Conservation (phyloP, 2,888 invertebrate genomes). For the Drosophila mercatorum region DNA sequence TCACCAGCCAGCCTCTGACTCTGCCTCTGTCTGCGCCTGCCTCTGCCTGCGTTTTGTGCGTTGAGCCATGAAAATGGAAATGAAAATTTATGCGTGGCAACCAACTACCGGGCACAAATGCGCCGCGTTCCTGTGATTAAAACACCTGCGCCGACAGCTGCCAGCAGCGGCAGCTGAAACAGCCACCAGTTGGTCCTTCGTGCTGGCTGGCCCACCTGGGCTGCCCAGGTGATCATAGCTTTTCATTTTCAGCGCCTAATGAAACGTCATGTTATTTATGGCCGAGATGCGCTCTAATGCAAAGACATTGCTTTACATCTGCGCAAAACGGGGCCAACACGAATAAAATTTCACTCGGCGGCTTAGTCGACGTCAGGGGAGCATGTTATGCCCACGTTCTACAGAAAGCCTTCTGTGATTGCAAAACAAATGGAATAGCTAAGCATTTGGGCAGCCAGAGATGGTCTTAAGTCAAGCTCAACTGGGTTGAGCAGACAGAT, state of each 20-base stretch:
- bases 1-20: constrained; percentile 1
- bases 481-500: neutral
- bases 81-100: constrained; percentile 75
- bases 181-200: constrained; percentile 10
- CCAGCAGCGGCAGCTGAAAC: constrained; percentile 25
- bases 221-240: constrained; percentile 69
- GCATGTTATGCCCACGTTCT: constrained; percentile 2
- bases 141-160: constrained; percentile 68
- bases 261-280: constrained; percentile 79
- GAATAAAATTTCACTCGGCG: constrained; percentile 18
- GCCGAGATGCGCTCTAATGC: constrained; percentile 71
- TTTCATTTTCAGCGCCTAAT: constrained; percentile 72
- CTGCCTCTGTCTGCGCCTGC: neutral
- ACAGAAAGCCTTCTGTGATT: neutral
- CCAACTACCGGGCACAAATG: constrained; percentile 49
- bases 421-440: constrained; percentile 7
- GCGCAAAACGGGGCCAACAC: constrained; percentile 31
- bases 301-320: constrained; percentile 74
- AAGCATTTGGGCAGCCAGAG: neutral
- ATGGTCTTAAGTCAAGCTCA: neutral
- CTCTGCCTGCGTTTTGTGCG: constrained; percentile 57
- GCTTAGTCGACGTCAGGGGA: constrained; percentile 8
- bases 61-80: constrained; percentile 78
- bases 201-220: constrained; percentile 2
- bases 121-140: constrained; percentile 64